Percentiles rank a stretch among this genome's conserved stretches.
Conservation (phyloP, 2,888 invertebrate species). For the Xanthostigma xanthostigma region DNA sequence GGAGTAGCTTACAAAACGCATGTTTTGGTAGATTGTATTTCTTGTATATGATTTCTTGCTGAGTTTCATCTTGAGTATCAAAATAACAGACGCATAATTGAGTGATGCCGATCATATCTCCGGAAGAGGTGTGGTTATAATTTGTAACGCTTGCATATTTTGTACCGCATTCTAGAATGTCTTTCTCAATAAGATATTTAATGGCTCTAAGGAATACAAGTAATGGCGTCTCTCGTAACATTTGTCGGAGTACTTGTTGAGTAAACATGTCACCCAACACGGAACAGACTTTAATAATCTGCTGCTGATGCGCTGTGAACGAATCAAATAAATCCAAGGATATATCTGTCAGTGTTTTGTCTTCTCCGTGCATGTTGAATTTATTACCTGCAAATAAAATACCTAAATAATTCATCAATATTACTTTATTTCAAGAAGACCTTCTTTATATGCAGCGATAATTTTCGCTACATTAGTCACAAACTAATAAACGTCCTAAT, state of each 20-base stretch:
- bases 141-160: slow-evolving; percentile 15
- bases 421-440: background rate
- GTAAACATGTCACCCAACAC: slow-evolving; percentile 39
- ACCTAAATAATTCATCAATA: background rate
- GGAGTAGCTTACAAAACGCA: slow-evolving; percentile 40
- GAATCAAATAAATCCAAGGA: slow-evolving; percentile 39
- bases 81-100: slow-evolving; percentile 19
- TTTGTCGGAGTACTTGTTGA: slow-evolving; percentile 34
- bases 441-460: slow-evolving; percentile 9
- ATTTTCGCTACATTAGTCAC: background rate
- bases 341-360: slow-evolving; percentile 29
- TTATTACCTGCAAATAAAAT: slow-evolving; percentile 5
- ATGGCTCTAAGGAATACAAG: slow-evolving; percentile 35
- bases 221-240: slow-evolving; percentile 36
- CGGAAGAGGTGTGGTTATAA: background rate
- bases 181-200: slow-evolving; percentile 37
- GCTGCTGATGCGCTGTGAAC: slow-evolving; percentile 42
- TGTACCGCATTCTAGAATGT: slow-evolving; percentile 38
- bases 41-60: slow-evolving; percentile 15
- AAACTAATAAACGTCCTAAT: no score
- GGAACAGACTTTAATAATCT: slow-evolving; percentile 41
- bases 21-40: slow-evolving; percentile 32
- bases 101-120: background rate
- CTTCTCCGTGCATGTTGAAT: slow-evolving; percentile 10
- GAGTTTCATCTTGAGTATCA: slow-evolving; percentile 29